A percentile compares a stretch with the other conserved stretches of the same genome.
Evolutionary conservation across 1,140 invertebrate species (phyloP).

Genomic region (Drosophila paulistorum): DNA sequence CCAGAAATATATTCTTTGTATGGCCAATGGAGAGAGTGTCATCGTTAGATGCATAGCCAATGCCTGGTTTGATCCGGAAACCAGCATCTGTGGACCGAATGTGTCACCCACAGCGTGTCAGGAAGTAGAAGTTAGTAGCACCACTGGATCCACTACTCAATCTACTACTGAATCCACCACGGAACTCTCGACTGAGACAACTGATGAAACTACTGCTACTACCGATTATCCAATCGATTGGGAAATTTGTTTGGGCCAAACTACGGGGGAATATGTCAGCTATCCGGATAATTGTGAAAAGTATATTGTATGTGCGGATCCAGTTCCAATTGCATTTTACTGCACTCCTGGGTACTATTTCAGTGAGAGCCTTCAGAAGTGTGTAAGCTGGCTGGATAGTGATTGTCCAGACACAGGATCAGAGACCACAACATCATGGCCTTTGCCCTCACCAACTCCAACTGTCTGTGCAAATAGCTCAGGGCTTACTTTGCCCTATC

Average conservation of each 20-base stretch:
- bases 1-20: slow-evolving; percentile 59
- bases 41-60: slow-evolving; percentile 60
- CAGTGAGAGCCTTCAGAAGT: slow-evolving; percentile 42
- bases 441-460: slow-evolving; percentile 18
- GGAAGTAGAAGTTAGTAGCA: slow-evolving; percentile 3
- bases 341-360: slow-evolving; percentile 54
- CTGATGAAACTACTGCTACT: not conserved
- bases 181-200: not conserved
- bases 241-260: slow-evolving; percentile 36
- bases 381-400: slow-evolving; percentile 50
- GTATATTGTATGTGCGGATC: slow-evolving; percentile 55
- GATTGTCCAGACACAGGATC: slow-evolving; percentile 31
- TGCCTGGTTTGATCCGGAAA: slow-evolving; percentile 26
- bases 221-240: slow-evolving; percentile 3
- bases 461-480: slow-evolving; percentile 35
- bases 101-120: slow-evolving; percentile 60
- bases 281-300: slow-evolving; percentile 69
- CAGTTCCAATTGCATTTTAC: slow-evolving; percentile 68
- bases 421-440: slow-evolving; percentile 21
- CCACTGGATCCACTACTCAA: slow-evolving; percentile 1
- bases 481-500: slow-evolving; percentile 38
- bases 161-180: slow-evolving; percentile 1
- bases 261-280: slow-evolving; percentile 36
- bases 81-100: slow-evolving; percentile 24
- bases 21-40: slow-evolving; percentile 42